Base-by-base conservation (phyloP, 2,113 vertebrate species). In the Chitala chitala region DNA sequence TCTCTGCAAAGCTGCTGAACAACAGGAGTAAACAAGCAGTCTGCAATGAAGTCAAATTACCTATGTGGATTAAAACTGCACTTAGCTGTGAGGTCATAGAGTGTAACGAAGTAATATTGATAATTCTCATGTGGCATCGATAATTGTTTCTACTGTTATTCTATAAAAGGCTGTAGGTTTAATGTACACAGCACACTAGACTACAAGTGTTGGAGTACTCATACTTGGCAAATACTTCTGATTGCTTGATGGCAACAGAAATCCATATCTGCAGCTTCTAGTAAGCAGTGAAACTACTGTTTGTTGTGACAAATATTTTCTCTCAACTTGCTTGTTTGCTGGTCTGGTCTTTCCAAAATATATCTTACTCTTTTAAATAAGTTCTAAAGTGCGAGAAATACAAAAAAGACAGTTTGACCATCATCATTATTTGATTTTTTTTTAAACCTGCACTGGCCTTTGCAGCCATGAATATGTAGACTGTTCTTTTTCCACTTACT, bases 221-320 rank as follows among this genome's bases (percentile, higher is more conserved):
- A 91, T 91, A 42, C 46, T 96, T 97, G 96, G 96, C 96, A 98
- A 96, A 86, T 93, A 94, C 90, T 91, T 83, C 92, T 88, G 92
- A 93, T 91, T 82, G 86, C 86, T 88, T 93, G 80, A 86, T 89
- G 91, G 89, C 87, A 85, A 91, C 80, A 89, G 84, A 69, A 86
- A 92, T 91, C 78, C 84, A 86, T 85, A 89, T 90, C 87, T 88
- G 84, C 86, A 87, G 87, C 38, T 58, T n/a, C 88, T 86, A 90
- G 92, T 93, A 93, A 93, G 92, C 90, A 91, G 85, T 92, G 93
- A 88, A 90, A 90, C 84, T 84, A 90, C 84, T 84, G 87, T 83
- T 86, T 84, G n/a, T 82, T 86, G 84, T 85, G 82, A 80, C 78
- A 72, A 80, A 8, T 48, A 38, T 22, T 68, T 26, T 10, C 15